These are phyloP conservation scores for sheep (Ovis aries) DNA, from an alignment of 2,113 vertebrate genomes.

Conservation along the genomic window ARS-UI_Ramb_v3.0 NC_056069.1:65334501-65335000, in stretches of 20 bases:
- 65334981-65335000: neutral
- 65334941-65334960: neutral
- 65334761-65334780: neutral
- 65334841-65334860: neutral
- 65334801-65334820: neutral
- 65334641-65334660: neutral
- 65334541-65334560: neutral
- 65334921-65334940: neutral
- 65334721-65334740: neutral
- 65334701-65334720: neutral
- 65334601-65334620: neutral
- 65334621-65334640: neutral
- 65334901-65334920: neutral
- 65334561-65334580: neutral
- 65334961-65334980: neutral
- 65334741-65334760: neutral
- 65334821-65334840: neutral
- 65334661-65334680: neutral
- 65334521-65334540: neutral
- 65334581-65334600: neutral
- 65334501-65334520: neutral
- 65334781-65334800: neutral
- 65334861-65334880: neutral
- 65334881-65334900: neutral
- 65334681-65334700: neutral